Evolutionary conservation across 2,113 vertebrate species (phyloP), one percentile per base, ranked within the genome.

Genomic region (Gymnocephalus cernua): DNA sequence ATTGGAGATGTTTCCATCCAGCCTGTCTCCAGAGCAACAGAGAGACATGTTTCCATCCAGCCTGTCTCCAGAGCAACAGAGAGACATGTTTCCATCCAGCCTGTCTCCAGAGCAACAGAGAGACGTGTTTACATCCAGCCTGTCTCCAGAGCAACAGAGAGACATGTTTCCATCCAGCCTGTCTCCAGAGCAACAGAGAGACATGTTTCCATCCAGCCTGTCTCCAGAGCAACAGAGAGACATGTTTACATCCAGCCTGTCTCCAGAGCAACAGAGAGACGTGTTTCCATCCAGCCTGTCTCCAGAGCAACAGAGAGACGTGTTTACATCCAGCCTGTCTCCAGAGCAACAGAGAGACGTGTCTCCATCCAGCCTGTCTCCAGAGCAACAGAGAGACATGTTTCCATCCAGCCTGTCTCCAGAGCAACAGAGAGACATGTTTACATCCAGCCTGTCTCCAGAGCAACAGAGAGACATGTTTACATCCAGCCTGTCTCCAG

Each of bases 1-100:
- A 77, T 81, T 9, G 48, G 75, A 79, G 16, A 87, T 94, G 83
- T 90, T 89, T 4, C 4, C 69, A 11, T n/a, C n/a, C n/a, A n/a
- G n/a, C n/a, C n/a, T n/a, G n/a, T 91, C 96, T 9, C 32, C 76
- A 5, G 93, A 94, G 21, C 85, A 95, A 48, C 93, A 95, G 87
- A 92, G 86, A 82, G 90, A 89, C 0, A n/a, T n/a, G n/a, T n/a
- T n/a, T n/a, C n/a, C n/a, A n/a, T n/a, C n/a, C n/a, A n/a, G n/a
- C n/a, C n/a, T n/a, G n/a, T 91, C 96, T 9, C 32, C 76, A 5
- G 93, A 94, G 21, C 85, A 95, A 48, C 93, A 95, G 87, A 92
- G 86, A 82, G 90, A 89, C 0, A n/a, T n/a, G n/a, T n/a, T n/a
- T n/a, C n/a, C n/a, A n/a, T n/a, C n/a, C n/a, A n/a, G n/a, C n/a